These are phyloP conservation scores for Arizona elegans DNA, from an alignment of 2,113 vertebrate species.

Conservation along the genomic window DNA sequence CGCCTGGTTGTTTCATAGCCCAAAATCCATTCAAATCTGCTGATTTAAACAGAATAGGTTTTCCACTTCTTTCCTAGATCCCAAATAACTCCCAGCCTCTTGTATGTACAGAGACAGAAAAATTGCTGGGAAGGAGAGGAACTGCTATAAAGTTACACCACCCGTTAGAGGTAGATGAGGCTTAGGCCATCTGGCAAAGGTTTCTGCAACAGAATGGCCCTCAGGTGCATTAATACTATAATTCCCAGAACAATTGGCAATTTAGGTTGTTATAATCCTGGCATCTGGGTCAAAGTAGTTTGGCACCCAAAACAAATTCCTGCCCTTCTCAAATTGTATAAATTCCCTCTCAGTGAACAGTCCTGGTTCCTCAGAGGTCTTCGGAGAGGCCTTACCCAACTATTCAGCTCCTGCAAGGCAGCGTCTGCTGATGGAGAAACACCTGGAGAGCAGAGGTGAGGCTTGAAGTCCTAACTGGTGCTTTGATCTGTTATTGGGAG, in stretches of 20 bases:
- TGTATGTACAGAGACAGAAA: background rate
- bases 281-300: background rate
- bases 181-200: background rate
- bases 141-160: accelerated
- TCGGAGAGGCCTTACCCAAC: background rate
- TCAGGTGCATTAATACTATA: background rate
- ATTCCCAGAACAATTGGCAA: background rate
- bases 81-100: background rate
- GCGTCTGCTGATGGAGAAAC: background rate
- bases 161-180: conserved; percentile 31
- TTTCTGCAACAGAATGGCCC: background rate
- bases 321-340: too few relatives aligned
- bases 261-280: background rate
- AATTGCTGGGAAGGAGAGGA: background rate
- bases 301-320: background rate
- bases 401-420: background rate
- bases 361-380: background rate
- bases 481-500: background rate
- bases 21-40: background rate
- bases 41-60: background rate
- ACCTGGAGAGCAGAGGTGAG: background rate
- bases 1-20: background rate
- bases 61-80: background rate
- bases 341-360: background rate
- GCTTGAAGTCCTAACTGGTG: background rate